Conservation (phyloP, 2,113 vertebrate genomes). For the Ivindomyrus marchei region DNA sequence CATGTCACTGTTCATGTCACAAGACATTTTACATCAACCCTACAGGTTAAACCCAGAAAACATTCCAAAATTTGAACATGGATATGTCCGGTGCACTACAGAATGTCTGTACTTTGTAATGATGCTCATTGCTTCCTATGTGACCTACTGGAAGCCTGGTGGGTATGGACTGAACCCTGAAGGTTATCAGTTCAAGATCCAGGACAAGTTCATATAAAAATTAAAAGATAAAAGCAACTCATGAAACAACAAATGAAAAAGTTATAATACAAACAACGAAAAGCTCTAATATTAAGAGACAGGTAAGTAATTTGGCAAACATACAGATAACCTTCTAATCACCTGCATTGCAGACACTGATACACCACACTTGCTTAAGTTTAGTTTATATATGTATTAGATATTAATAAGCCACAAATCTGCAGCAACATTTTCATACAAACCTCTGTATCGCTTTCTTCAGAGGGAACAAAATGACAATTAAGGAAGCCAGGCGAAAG, state of each 20-base stretch:
- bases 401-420: background rate
- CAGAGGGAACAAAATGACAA: constrained; percentile 38
- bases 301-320: background rate
- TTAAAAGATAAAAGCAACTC: background rate
- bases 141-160: background rate
- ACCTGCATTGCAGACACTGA: background rate
- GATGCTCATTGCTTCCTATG: background rate
- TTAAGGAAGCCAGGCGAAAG: constrained; percentile 32
- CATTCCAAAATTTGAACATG: background rate
- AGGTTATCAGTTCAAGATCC: background rate
- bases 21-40: background rate
- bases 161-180: background rate
- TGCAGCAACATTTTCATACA: background rate
- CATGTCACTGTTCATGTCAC: background rate
- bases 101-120: background rate
- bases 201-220: background rate
- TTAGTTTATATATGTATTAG: background rate
- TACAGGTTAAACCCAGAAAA: background rate
- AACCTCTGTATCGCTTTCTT: constrained; percentile 47
- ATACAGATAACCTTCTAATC: background rate
- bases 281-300: background rate
- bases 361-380: too few species aligned
- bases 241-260: background rate
- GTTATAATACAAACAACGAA: background rate
- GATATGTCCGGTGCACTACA: background rate